Percentiles rank a stretch among this genome's conserved stretches.
Evolutionary conservation across 2,113 vertebrate species (phyloP).

Genomic region (Tragelaphus buxtoni): DNA sequence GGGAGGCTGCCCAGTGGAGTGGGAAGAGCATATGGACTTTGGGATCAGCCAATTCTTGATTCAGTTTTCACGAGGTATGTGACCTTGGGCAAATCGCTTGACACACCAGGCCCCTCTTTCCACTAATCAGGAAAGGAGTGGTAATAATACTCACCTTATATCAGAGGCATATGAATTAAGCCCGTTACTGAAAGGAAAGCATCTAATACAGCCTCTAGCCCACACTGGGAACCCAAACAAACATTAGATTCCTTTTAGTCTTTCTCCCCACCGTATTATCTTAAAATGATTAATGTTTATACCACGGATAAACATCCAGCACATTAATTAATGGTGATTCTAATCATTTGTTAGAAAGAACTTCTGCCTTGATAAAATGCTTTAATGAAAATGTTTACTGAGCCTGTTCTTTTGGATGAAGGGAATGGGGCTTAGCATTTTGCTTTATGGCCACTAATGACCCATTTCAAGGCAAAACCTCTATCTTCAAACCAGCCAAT

Average conservation of each 20-base stretch:
- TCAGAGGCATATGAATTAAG: background rate
- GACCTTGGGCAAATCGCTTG: conserved; percentile 35
- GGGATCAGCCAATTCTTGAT: conserved; percentile 41
- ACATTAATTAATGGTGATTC: conserved; percentile 24
- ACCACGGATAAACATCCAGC: background rate
- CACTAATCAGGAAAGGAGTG: background rate
- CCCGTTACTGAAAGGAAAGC: background rate
- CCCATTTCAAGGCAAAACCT: background rate
- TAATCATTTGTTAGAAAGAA: conserved; percentile 19
- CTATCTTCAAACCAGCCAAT: background rate
- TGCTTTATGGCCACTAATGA: background rate
- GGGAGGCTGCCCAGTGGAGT: background rate
- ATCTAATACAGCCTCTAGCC: background rate
- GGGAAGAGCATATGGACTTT: conserved; percentile 11
- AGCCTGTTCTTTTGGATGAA: background rate
- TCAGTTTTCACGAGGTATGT: conserved; percentile 11
- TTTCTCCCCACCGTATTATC: background rate
- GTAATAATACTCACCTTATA: background rate
- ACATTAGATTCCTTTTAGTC: background rate
- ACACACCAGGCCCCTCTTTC: background rate
- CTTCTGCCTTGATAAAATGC: background rate
- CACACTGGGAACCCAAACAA: background rate
- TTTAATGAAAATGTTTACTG: conserved; percentile 29
- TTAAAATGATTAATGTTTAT: conserved; percentile 1
- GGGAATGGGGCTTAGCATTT: background rate